phyloP scores from a whole-genome alignment of 2,113 vertebrate species.

The Rhabdornis inornatus region DNA sequence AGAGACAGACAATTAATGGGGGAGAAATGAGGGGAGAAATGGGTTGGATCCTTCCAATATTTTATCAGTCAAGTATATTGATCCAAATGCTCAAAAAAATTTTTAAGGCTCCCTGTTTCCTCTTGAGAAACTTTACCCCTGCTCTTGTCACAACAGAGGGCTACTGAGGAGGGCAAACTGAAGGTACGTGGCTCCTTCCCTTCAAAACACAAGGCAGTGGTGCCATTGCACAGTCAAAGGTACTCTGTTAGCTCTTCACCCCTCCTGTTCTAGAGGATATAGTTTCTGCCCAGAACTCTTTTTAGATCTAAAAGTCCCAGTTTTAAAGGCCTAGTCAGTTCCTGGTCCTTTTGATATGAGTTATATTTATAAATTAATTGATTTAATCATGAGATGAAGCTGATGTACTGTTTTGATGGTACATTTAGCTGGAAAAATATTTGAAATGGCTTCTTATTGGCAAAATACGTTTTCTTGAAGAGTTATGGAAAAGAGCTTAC shows the following conservation, averaged over 20 bases:
- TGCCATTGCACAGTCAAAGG: neutral
- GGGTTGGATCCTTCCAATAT: neutral
- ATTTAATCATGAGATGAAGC: neutral
- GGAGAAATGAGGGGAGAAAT: neutral
- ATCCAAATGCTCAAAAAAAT: neutral
- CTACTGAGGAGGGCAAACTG: neutral
- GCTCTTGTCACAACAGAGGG: neutral
- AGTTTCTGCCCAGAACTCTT: neutral
- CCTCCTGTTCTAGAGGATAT: neutral
- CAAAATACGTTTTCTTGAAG: neutral
- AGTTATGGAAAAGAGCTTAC: neutral
- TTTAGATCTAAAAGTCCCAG: neutral
- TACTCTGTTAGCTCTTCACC: neutral
- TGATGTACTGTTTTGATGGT: neutral
- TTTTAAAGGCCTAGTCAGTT: neutral
- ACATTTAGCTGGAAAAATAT: neutral
- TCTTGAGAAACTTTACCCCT: neutral
- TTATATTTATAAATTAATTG: neutral
- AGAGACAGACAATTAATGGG: accelerated
- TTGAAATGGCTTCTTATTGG: neutral
- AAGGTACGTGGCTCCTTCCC: accelerated
- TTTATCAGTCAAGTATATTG: neutral
- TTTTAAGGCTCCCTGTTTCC: neutral
- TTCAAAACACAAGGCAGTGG: neutral
- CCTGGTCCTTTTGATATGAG: neutral